phyloP scores from a whole-genome alignment of 2,888 invertebrate species.

The Cryptus viduatorius region DNA sequence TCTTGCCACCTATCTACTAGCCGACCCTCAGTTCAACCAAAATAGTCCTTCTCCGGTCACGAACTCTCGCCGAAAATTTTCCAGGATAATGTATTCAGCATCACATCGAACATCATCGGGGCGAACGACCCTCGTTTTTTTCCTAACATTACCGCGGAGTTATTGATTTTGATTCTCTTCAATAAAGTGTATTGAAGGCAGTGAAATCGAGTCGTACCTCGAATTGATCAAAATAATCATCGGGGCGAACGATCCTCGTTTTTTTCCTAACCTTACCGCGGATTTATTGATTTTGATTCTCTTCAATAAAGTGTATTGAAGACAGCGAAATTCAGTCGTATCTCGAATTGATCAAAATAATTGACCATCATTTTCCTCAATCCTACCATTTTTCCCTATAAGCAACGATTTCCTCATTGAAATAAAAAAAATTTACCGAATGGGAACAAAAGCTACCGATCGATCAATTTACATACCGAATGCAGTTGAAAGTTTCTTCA shows the following conservation, averaged over 20 bases:
- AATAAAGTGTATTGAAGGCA: not conserved
- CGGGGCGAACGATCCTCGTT: not conserved
- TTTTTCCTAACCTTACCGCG: not conserved
- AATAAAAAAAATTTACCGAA: not conserved
- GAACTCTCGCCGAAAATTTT: conserved; percentile 38
- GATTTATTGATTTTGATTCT: not conserved
- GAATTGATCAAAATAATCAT: no score
- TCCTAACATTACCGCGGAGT: not conserved
- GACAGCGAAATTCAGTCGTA: not conserved
- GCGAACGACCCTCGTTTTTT: not conserved
- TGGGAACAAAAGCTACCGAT: not conserved
- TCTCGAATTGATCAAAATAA: not conserved
- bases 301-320: not conserved
- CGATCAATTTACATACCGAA: not conserved
- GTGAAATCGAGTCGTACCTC: not conserved
- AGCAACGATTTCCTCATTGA: not conserved
- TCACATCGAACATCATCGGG: not conserved
- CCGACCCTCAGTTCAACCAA: conserved; percentile 35
- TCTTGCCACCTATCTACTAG: conserved; percentile 25
- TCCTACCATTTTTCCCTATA: not conserved
- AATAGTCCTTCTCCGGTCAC: conserved; percentile 43
- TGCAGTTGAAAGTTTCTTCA: not conserved
- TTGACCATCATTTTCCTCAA: no score
- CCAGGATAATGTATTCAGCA: not conserved
- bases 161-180: not conserved